Evolutionary conservation across 2,888 invertebrate species (phyloP).

Genomic region (Aproaerema taeniolella): DNA sequence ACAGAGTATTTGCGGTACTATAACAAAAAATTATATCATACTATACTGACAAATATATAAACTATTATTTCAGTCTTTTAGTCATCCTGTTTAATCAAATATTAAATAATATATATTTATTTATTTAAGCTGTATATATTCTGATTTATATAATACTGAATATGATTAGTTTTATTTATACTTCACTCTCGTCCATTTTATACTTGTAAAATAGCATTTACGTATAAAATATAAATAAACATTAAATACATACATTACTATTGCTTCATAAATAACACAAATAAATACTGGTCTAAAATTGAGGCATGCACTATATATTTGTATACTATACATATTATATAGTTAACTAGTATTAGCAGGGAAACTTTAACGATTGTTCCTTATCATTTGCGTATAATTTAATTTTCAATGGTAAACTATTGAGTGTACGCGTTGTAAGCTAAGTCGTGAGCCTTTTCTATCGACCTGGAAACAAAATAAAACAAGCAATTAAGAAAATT

Average conservation of each 20-base stretch:
- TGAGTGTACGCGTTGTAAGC: constrained; percentile 79
- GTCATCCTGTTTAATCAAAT: no score
- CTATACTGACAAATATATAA: no score
- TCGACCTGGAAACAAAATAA: constrained; percentile 52
- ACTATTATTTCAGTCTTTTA: no score
- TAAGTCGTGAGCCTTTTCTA: constrained; percentile 73
- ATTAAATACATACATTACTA: no score
- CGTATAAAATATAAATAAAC: no score
- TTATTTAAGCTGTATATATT: no score
- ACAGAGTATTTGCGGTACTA: constrained; percentile 56
- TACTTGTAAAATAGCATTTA: constrained; percentile 1
- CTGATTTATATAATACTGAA: constrained; percentile 12
- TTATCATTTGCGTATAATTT: constrained; percentile 20
- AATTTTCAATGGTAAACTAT: constrained; percentile 34
- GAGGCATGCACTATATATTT: constrained; percentile 5
- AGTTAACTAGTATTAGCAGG: constrained; percentile 11
- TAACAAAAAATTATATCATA: no score
- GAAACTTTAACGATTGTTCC: constrained; percentile 16
- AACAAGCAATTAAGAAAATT: neutral
- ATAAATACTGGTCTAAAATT: no score
- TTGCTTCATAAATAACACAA: no score
- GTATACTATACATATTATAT: constrained; percentile 13
- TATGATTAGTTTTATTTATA: no score
- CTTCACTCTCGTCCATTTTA: neutral
- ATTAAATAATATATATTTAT: no score